Evolutionary conservation across 2,888 invertebrate genomes (phyloP).

Genomic region (Didymodactylos carnosus): DNA sequence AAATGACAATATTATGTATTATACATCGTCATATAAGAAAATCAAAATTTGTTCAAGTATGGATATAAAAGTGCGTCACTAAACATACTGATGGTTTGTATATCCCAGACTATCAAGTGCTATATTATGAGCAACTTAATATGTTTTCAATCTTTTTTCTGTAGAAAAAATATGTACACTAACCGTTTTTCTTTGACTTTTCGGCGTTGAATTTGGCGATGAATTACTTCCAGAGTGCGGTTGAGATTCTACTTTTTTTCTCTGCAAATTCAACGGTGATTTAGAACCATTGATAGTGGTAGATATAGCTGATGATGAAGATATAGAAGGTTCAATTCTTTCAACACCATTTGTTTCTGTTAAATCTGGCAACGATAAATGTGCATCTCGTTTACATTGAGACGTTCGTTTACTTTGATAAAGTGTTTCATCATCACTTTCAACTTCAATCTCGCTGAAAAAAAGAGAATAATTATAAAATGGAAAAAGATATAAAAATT

Average conservation of each 20-base stretch:
- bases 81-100: too few species aligned
- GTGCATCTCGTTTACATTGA: neutral
- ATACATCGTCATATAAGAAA: too few species aligned
- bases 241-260: too few species aligned
- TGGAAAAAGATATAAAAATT: neutral
- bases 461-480: neutral
- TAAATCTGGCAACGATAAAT: neutral
- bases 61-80: too few species aligned
- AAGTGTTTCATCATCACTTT: neutral
- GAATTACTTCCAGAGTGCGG: neutral
- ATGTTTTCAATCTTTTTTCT: too few species aligned
- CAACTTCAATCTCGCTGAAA: neutral
- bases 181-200: neutral
- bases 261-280: neutral
- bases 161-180: too few species aligned
- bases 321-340: neutral
- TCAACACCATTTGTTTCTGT: neutral
- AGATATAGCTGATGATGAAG: neutral
- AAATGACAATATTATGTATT: too few species aligned
- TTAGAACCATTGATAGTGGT: neutral
- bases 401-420: neutral
- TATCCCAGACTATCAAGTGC: too few species aligned
- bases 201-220: neutral
- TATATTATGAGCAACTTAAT: too few species aligned
- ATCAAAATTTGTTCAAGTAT: too few species aligned